These are phyloP conservation scores for Eledona agricola DNA, from an alignment of 2,888 invertebrate species.

Conservation along the genomic window DNA sequence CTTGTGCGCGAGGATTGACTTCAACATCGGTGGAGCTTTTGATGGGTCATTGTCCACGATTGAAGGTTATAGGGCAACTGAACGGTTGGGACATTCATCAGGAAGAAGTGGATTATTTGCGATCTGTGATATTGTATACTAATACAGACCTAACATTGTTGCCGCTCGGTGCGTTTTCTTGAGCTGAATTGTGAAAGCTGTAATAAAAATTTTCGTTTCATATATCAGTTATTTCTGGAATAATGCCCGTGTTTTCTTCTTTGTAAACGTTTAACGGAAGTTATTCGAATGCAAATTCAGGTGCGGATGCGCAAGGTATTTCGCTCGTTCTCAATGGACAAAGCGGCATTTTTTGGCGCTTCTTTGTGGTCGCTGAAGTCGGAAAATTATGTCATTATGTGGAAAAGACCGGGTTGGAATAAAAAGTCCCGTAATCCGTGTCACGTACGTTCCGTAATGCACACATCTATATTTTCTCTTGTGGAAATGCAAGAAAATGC, in stretches of 20 bases:
- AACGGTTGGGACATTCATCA: constrained; percentile 74
- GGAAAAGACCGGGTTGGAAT: constrained; percentile 46
- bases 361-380: constrained; percentile 28
- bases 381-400: constrained; percentile 49
- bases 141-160: constrained; percentile 73
- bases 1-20: constrained; percentile 72
- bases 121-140: constrained; percentile 71
- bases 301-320: constrained; percentile 37
- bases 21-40: constrained; percentile 71
- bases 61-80: constrained; percentile 70
- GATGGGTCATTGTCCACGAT: constrained; percentile 73
- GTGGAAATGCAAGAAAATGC: constrained; percentile 19
- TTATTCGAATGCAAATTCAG: constrained; percentile 42
- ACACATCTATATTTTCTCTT: constrained; percentile 1
- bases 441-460: constrained; percentile 4
- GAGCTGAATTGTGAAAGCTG: constrained; percentile 5
- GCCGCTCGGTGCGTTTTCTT: constrained; percentile 54
- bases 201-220: constrained; percentile 10
- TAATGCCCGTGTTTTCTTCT: constrained; percentile 35
- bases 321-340: constrained; percentile 40
- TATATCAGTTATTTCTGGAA: constrained; percentile 30
- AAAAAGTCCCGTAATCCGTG: constrained; percentile 38
- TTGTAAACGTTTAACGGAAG: constrained; percentile 43
- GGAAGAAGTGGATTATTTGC: constrained; percentile 73
- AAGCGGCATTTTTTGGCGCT: constrained; percentile 28